phyloP scores from a whole-genome alignment of 2,113 vertebrate genomes.

The Sapajus apella region DNA sequence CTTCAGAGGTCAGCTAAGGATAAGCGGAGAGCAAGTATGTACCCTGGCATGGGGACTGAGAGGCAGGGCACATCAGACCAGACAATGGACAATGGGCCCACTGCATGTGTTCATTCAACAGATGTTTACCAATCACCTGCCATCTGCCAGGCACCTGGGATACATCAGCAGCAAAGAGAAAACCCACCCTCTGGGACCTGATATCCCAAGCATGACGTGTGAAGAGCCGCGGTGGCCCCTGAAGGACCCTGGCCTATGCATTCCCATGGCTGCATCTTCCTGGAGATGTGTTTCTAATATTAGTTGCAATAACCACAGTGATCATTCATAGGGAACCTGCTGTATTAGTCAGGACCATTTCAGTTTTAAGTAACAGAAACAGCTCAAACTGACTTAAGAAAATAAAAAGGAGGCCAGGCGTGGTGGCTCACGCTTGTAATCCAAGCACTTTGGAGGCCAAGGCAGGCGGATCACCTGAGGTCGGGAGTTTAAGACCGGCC shows the following conservation, averaged over 20 bases:
- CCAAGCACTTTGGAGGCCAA: no score
- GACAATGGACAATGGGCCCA: not conserved
- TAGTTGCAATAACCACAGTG: not conserved
- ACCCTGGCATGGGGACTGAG: not conserved
- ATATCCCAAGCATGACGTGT: not conserved
- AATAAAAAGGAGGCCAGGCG: not conserved
- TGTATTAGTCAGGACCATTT: not conserved
- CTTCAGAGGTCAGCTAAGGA: not conserved
- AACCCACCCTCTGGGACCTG: not conserved
- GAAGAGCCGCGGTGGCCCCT: not conserved
- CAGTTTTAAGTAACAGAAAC: conserved; percentile 26
- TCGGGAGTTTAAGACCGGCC: no score
- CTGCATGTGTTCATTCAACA: not conserved
- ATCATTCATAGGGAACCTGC: not conserved
- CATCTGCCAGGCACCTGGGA: not conserved
- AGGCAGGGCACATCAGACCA: not conserved
- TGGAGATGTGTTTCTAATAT: not conserved
- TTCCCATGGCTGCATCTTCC: not conserved
- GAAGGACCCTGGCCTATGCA: not conserved
- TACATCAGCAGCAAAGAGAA: not conserved
- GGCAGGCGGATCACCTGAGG: no score
- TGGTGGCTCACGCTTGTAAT: no score
- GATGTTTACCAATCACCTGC: not conserved
- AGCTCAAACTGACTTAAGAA: not conserved
- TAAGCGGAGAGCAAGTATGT: not conserved